Evolutionary conservation across 2,797 vertebrate species (phyloP), one percentile per base, ranked within the genome.

Genomic region (Macrochelys suwanniensis): DNA sequence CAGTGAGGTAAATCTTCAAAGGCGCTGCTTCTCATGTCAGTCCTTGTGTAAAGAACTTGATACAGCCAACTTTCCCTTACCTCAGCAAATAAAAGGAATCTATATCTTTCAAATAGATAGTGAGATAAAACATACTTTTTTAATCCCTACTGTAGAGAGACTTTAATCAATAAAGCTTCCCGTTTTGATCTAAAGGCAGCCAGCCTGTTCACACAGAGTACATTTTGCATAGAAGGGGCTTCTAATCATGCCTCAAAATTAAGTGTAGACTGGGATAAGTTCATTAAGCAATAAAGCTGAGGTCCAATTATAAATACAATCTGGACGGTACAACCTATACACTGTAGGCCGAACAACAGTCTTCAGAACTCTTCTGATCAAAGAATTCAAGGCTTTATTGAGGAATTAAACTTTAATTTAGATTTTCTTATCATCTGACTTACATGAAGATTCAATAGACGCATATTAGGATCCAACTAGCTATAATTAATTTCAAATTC

Each of bases 141-240:
- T 59, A 91, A 97, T 95, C 79, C 71, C 42, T 80, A 91, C 78
- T 93, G 25, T 78, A 90, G 80, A 91, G 84, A 95, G 78, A 74
- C 85, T 96, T 93, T 94, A 97, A 95, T 96, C 91, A 98, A 97
- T 98, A 96, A 96, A 95, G 54, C 51, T 19, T 97, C 76, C 49
- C 50, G 86, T 96, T 97, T 89, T 97, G 96, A 96, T 96, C 90
- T 95, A 57, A 89, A 95, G 88, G 61, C 93, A 94, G 61, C 47
- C 88, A 92, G 59, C 45, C 71, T 65, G 53, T 95, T 76, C 33
- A 84, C 78, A 93, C 85, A 92, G 82, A 91, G 79, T 61, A 82
- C 13, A 82, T 37, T 83, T 0, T 90, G 26, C 59, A 54, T 91
- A 56, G 87, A 78, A 54, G 42, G 71, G 79, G 80, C 56, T 82